phyloP scores from a whole-genome alignment of 1,140 invertebrate genomes.

The Philotrypesis tridentata region DNA sequence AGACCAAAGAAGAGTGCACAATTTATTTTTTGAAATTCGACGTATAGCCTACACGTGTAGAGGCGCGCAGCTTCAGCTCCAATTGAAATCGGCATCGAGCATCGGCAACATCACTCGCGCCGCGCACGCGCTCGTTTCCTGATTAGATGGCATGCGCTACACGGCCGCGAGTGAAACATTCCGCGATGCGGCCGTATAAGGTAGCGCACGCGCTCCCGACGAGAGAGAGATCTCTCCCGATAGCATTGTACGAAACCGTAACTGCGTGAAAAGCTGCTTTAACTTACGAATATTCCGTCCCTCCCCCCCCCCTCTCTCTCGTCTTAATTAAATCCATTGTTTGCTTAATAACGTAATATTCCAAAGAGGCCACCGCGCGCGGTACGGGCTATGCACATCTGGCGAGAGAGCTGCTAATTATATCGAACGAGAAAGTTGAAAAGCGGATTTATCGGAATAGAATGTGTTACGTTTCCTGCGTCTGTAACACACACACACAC shows the following conservation, averaged over 20 bases:
- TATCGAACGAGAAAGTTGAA: neutral
- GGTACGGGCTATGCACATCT: neutral
- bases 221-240: neutral
- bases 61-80: neutral
- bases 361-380: neutral
- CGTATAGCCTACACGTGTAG: too few relatives aligned
- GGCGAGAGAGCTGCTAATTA: neutral
- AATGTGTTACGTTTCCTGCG: neutral
- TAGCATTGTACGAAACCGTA: neutral
- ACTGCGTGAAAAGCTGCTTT: neutral
- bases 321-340: neutral
- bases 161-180: too few relatives aligned
- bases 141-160: neutral
- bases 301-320: neutral
- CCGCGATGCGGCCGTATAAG: neutral
- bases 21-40: neutral
- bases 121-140: neutral
- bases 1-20: too few relatives aligned
- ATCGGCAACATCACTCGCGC: neutral
- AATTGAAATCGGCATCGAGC: neutral
- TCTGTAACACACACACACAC: too few relatives aligned
- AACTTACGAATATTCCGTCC: neutral
- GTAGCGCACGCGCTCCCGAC: neutral
- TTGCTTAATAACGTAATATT: neutral
- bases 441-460: neutral